Evolutionary conservation across 2,113 vertebrate species (phyloP).

Genomic region (Ancistrus triradiatus): DNA sequence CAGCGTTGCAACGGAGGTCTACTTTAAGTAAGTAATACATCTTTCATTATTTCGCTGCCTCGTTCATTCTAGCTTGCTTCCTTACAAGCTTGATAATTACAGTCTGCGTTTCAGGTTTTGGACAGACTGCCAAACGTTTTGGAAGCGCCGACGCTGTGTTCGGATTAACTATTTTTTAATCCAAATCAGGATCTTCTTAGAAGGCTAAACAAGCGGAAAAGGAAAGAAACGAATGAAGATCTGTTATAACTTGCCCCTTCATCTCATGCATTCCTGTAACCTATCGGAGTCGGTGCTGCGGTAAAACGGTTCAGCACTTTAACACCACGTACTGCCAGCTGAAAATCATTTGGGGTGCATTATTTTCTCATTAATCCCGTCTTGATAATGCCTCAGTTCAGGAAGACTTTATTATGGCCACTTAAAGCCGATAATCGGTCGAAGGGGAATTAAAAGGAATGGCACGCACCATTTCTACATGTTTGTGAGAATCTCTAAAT

Average conservation of each 20-base stretch:
- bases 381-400: slow-evolving; percentile 61
- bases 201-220: slow-evolving; percentile 49
- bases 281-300: slow-evolving; percentile 62
- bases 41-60: no score
- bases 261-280: slow-evolving; percentile 64
- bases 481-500: no score
- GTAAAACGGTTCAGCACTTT: slow-evolving; percentile 55
- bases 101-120: no score
- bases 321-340: slow-evolving; percentile 50
- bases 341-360: slow-evolving; percentile 51
- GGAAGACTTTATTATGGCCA: slow-evolving; percentile 12
- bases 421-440: no score
- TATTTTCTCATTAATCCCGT: slow-evolving; percentile 71
- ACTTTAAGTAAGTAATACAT: no score
- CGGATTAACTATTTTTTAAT: slow-evolving; percentile 55
- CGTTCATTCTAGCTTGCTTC: no score
- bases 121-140: no score
- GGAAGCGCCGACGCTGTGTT: no score
- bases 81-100: no score
- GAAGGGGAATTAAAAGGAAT: slow-evolving; percentile 69
- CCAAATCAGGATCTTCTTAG: slow-evolving; percentile 60
- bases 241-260: slow-evolving; percentile 61
- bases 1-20: no score
- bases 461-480: no score
- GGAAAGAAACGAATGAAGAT: slow-evolving; percentile 63